A percentile compares a stretch with the other conserved stretches of the same genome.
These are phyloP conservation scores for Corythornis madagascariensis DNA, from an alignment of 2,113 vertebrate genomes.

Conservation along the genomic window DNA sequence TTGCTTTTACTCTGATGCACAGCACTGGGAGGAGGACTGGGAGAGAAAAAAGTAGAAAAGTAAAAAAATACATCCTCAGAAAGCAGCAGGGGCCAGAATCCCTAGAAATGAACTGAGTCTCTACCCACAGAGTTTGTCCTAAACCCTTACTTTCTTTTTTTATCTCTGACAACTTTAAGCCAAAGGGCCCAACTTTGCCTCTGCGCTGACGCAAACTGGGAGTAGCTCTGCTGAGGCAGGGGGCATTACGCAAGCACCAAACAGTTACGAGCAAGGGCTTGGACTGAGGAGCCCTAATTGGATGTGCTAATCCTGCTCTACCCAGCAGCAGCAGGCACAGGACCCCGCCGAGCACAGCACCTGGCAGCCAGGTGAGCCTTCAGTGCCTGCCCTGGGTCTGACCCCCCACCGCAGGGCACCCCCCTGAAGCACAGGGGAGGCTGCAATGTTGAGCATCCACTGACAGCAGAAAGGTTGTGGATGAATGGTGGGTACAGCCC, in stretches of 20 bases:
- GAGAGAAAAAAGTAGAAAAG: not conserved
- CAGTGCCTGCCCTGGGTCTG: not conserved
- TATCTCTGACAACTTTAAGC: not conserved
- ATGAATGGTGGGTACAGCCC: not conserved
- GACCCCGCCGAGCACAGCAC: not conserved
- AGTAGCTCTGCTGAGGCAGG: not conserved
- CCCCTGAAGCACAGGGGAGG: not conserved
- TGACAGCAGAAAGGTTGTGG: accelerated
- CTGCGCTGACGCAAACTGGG: not conserved
- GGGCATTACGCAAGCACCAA: not conserved
- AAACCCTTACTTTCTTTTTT: not conserved
- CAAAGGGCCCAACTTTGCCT: not conserved
- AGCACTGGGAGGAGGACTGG: not conserved
- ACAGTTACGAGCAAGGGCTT: not conserved
- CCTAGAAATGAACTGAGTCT: not conserved
- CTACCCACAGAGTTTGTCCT: not conserved
- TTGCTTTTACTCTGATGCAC: not conserved
- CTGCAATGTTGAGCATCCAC: accelerated
- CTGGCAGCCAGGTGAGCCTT: not conserved
- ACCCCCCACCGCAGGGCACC: not conserved
- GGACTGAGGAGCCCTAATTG: not conserved
- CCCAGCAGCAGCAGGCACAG: not conserved
- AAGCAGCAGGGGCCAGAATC: accelerated
- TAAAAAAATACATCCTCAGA: not conserved
- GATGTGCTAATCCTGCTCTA: not conserved